A percentile compares a stretch with the other conserved stretches of the same genome.
These are phyloP conservation scores for Branchipolynoe longqiensis DNA, from an alignment of 2,888 invertebrate genomes.

Conservation along the genomic window DNA sequence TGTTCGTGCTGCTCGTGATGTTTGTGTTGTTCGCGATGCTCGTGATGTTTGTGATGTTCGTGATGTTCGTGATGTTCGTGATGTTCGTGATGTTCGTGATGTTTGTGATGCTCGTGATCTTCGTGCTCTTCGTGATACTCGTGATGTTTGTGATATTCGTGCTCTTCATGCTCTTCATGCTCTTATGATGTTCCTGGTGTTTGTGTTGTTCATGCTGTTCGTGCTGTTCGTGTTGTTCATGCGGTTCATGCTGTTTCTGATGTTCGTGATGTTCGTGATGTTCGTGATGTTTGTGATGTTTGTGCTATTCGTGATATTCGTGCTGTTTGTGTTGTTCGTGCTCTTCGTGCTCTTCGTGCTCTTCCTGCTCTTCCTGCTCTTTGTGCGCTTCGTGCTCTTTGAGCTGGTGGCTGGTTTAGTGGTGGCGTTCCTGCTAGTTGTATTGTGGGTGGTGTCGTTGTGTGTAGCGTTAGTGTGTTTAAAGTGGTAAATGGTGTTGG, in stretches of 20 bases:
- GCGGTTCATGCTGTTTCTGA: background rate
- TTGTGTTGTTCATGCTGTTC: background rate
- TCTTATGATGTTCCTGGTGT: background rate
- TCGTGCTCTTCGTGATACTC: background rate
- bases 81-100: background rate
- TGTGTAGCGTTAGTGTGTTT: too few relatives aligned
- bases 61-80: background rate
- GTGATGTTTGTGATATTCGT: background rate
- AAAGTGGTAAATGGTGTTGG: too few relatives aligned
- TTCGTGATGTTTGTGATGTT: too few relatives aligned
- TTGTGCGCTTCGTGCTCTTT: too few relatives aligned
- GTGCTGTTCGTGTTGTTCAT: background rate
- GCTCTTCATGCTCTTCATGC: background rate
- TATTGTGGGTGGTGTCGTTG: too few relatives aligned
- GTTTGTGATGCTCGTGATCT: background rate
- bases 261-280: background rate
- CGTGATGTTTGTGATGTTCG: background rate
- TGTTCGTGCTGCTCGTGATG: background rate
- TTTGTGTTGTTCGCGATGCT: background rate
- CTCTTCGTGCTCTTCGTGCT: too few relatives aligned
- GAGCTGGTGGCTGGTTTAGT: too few relatives aligned
- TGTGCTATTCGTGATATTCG: too few relatives aligned
- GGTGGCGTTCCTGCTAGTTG: too few relatives aligned
- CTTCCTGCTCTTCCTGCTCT: too few relatives aligned
- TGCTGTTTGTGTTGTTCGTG: too few relatives aligned